Evolutionary conservation across 1,140 invertebrate species (phyloP).

Genomic region (Nymphalis io): DNA sequence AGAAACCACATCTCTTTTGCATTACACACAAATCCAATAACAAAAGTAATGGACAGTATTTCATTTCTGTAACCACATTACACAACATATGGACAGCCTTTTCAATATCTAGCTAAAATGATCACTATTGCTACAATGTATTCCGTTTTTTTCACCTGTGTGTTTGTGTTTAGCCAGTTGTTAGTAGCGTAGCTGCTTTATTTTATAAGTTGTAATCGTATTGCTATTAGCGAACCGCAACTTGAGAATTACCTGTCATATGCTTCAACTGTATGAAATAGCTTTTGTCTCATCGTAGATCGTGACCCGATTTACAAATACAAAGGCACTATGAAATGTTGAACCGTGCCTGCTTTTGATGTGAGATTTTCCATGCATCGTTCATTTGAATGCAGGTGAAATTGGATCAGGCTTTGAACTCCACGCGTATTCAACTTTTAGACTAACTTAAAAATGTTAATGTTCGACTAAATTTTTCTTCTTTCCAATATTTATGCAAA

Average conservation of each 20-base stretch:
- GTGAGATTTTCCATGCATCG: conserved; percentile 25
- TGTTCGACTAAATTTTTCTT: background rate
- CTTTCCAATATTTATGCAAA: background rate
- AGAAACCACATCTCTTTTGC: background rate
- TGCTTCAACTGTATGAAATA: conserved; percentile 26
- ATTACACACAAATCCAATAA: conserved; percentile 11
- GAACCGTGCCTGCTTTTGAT: conserved; percentile 28
- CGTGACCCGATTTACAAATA: conserved; percentile 34
- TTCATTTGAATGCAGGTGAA: conserved; percentile 32
- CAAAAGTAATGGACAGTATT: background rate
- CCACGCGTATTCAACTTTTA: background rate
- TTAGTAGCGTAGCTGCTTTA: background rate
- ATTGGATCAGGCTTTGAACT: conserved; percentile 34
- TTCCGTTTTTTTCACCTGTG: background rate
- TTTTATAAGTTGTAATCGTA: background rate
- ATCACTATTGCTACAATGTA: background rate
- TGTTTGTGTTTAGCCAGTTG: background rate
- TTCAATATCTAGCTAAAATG: background rate
- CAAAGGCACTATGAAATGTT: conserved; percentile 34
- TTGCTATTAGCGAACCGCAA: conserved; percentile 19
- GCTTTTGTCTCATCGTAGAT: conserved; percentile 31
- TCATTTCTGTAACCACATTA: conserved; percentile 12
- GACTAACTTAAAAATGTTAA: conserved; percentile 8
- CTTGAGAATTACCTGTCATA: conserved; percentile 22
- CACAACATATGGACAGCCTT: background rate